Percentiles rank a stretch among this genome's conserved stretches.
These are phyloP conservation scores for Clepsis dumicolana DNA, from an alignment of 2,888 invertebrate genomes.

Conservation along the genomic window DNA sequence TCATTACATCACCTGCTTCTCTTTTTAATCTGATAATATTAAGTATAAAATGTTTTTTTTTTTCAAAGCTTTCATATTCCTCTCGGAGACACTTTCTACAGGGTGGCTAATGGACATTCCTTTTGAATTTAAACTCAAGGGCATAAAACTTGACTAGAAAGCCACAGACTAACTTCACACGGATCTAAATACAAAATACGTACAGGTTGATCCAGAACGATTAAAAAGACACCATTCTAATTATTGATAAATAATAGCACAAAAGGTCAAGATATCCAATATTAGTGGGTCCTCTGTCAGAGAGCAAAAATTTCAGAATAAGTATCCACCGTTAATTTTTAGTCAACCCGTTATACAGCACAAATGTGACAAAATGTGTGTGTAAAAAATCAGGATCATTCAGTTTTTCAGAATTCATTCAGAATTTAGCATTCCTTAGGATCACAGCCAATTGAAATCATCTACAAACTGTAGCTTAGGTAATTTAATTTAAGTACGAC, in stretches of 20 bases:
- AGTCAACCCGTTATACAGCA: too few relatives aligned
- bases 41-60: too few relatives aligned
- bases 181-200: background rate
- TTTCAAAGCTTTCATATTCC: background rate
- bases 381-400: too few relatives aligned
- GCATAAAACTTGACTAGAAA: background rate
- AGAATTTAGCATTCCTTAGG: background rate
- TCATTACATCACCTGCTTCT: background rate
- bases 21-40: too few relatives aligned
- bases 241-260: background rate
- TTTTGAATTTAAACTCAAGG: background rate
- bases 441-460: background rate
- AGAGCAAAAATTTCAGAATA: too few relatives aligned
- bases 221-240: background rate
- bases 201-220: background rate
- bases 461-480: background rate
- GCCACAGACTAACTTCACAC: background rate
- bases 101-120: background rate
- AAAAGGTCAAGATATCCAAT: too few relatives aligned
- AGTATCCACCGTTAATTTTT: too few relatives aligned
- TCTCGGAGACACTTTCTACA: background rate
- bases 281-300: too few relatives aligned
- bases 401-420: too few relatives aligned
- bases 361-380: too few relatives aligned
- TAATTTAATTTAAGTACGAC: conserved; percentile 7